Evolutionary conservation across 2,888 invertebrate species (phyloP).

Genomic region (Nymphalis c-album): DNA sequence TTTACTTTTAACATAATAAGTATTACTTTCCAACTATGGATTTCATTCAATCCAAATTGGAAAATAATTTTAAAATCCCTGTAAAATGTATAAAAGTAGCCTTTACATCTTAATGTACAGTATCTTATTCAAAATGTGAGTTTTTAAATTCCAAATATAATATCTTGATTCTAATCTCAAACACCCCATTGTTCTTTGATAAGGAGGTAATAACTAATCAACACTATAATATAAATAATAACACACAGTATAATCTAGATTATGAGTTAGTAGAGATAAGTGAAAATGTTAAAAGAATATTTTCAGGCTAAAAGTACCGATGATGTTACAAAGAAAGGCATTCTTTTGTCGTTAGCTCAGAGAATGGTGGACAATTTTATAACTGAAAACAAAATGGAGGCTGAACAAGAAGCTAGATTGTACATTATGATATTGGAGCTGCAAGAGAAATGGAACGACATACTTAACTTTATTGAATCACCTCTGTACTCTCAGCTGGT

Average conservation of each 20-base stretch:
- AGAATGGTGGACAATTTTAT: constrained; percentile 96
- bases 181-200: constrained; percentile 1
- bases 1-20: background rate
- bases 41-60: background rate
- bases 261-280: background rate
- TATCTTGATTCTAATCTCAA: background rate
- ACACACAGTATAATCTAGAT: constrained; percentile 1
- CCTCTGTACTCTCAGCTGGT: constrained; percentile 86
- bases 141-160: background rate
- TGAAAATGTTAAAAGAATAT: constrained; percentile 1
- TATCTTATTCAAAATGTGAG: background rate
- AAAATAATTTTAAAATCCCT: background rate
- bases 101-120: background rate
- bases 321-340: constrained; percentile 82
- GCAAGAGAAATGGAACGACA: constrained; percentile 90
- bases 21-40: background rate
- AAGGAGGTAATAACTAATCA: background rate
- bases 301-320: constrained; percentile 70
- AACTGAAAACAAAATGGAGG: constrained; percentile 92
- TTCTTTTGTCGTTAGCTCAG: constrained; percentile 93
- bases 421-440: constrained; percentile 91
- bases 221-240: background rate
- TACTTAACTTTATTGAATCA: constrained; percentile 90
- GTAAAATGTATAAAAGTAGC: background rate
- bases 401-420: constrained; percentile 95